Evolutionary conservation across 1,140 invertebrate species (phyloP), one percentile per base, ranked within the genome.

Genomic region (Amphibalanus amphitrite): DNA sequence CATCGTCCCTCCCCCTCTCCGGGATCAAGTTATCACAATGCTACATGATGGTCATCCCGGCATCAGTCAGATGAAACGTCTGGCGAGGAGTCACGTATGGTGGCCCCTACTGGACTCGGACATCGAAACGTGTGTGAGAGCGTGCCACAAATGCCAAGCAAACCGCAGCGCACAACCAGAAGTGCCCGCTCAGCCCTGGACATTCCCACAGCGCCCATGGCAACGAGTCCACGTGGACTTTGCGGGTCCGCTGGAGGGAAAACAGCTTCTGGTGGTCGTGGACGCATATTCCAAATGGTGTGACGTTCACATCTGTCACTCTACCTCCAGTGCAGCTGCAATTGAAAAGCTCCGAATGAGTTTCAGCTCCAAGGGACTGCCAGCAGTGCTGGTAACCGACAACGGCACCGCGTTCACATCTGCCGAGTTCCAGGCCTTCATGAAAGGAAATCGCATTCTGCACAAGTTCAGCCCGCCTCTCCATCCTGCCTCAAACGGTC

Each of bases 211-310:
- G 17, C 67, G 72, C 28, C 76, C 78, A 4, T 81, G 79, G 80
- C 67, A 69, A 26, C 69, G 76, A 40, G 69, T 78, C 75, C 82
- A 82, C 74, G 72, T 79, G 13, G 81, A 84, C 77, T 81, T 78
- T 76, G 78, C 78, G n/a, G 81, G 80, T 26, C 79, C 80, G 15
- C 77, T 82, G 23, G 71, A 75, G n/a, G 77, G 76, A 4, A 71
- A 69, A 0, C 64, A 71, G 67, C 79, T 80, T 47, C 72, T 84
- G 0, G 75, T 84, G 0, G 69, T 84, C 0, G 78, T 83, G 0
- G 81, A 84, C 71, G 78, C 80, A 1, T 78, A 77, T 72, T 80
- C 79, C 13, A 83, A 84, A 74, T 84, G 78, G 74, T 78, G 75
- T 38, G 83, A 87, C 75, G 88, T 81, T 0, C 59, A 68, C 17